Conservation (phyloP, 2,797 vertebrate species). For the Sternarchorhynchus goeldii region DNA sequence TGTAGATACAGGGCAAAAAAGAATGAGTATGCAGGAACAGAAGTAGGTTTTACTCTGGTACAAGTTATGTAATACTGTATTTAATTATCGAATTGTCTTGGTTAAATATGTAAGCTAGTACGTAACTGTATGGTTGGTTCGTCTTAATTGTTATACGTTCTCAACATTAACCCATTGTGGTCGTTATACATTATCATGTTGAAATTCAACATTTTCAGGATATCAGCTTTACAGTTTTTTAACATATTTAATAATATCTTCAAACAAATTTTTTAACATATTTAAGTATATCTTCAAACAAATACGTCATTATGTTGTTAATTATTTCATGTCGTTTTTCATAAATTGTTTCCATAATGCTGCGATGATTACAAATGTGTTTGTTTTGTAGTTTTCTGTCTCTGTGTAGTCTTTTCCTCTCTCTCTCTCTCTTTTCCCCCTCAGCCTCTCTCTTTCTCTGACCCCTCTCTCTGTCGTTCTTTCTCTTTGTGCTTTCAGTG, state of each 20-base stretch:
- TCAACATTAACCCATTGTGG: background rate
- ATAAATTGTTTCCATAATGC: slow-evolving; percentile 48
- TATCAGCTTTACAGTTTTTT: background rate
- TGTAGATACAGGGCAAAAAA: too few relatives aligned
- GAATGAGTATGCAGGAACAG: too few relatives aligned
- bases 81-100: too few relatives aligned
- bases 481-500: slow-evolving; percentile 97
- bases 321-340: slow-evolving; percentile 27
- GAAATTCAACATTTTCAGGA: too few relatives aligned
- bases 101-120: too few relatives aligned
- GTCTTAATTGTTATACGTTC: background rate
- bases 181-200: background rate
- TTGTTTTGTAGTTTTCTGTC: slow-evolving; percentile 14
- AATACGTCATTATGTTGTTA: slow-evolving; percentile 7
- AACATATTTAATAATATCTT: background rate
- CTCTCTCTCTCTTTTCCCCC: slow-evolving; percentile 43
- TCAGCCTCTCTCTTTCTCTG: slow-evolving; percentile 58
- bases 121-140: background rate
- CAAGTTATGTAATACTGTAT: too few relatives aligned
- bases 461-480: slow-evolving; percentile 65
- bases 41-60: too few relatives aligned
- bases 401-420: slow-evolving; percentile 58
- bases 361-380: slow-evolving; percentile 30
- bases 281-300: slow-evolving; percentile 7
- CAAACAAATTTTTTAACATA: background rate